Conservation (phyloP, 2,888 invertebrate species). For the Acrocyrtus sp. region DNA sequence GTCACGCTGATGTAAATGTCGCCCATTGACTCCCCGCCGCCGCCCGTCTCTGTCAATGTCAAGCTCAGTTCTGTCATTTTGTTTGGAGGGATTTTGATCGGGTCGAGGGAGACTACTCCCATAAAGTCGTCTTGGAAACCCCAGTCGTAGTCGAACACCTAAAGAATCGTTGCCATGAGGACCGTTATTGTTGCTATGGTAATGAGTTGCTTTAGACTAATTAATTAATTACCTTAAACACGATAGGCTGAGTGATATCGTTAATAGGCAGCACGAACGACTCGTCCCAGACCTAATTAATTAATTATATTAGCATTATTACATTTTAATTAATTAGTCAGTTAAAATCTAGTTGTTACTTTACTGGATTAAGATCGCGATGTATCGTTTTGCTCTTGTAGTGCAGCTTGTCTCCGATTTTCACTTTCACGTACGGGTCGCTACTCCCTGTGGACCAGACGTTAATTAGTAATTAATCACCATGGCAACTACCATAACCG, state of each 20-base stretch:
- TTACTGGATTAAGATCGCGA: slow-evolving; percentile 86
- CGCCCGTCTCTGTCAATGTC: slow-evolving; percentile 78
- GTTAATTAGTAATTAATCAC: not conserved
- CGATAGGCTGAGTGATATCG: slow-evolving; percentile 86
- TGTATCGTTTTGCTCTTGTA: slow-evolving; percentile 95
- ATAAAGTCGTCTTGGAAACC: slow-evolving; percentile 96
- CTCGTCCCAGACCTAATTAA: slow-evolving; percentile 99
- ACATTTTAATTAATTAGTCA: too few relatives aligned
- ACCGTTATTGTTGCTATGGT: not conserved
- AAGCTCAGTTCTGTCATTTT: slow-evolving; percentile 77
- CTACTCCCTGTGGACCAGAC: slow-evolving; percentile 80
- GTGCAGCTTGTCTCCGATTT: slow-evolving; percentile 83
- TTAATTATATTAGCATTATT: too few relatives aligned
- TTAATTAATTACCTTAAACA: slow-evolving; percentile 77
- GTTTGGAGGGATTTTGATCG: slow-evolving; percentile 82
- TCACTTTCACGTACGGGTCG: slow-evolving; percentile 98
- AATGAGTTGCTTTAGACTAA: not conserved
- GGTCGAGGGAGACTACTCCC: slow-evolving; percentile 88
- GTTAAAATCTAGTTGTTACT: too few relatives aligned
- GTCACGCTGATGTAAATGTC: slow-evolving; percentile 85
- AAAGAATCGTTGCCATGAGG: slow-evolving; percentile 36
- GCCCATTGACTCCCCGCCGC: slow-evolving; percentile 74
- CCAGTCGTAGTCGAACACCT: slow-evolving; percentile 98
- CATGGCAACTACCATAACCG: slow-evolving; percentile 41
- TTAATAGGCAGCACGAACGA: slow-evolving; percentile 91